Evolutionary conservation across 2,113 vertebrate genomes (phyloP), one percentile per base, ranked within the genome.

Genomic region (Actenoides lindsayi): DNA sequence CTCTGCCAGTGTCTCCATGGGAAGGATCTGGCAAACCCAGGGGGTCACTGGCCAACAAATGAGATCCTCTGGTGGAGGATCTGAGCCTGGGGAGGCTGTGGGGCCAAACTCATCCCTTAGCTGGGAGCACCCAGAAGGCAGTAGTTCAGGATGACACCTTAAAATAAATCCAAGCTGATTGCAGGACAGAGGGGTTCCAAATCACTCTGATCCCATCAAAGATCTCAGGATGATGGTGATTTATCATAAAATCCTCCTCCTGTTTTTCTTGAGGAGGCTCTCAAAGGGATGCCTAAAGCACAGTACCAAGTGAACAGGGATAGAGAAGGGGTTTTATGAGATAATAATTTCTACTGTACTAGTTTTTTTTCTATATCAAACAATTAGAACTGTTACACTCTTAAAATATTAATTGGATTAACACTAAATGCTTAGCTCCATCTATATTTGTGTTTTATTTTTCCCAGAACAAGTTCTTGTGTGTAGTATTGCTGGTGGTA

Each of bases 51-150:
- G 13, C n/a, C 33, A n/a, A 2, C 14, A 6, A 11, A 60, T 6
- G 8, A 51, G 28, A 69, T 37, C 1, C 12, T 3, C 3, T 46
- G n/a, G 8, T 19, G 15, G 5, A 6, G 13, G 8, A 13, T 15
- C 54, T 56, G 11, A 42, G 14, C 9, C 44, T 51, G 27, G 33
- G 14, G 6, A 68, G 10, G 20, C 17, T 88, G 33, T 8, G 18
- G 19, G 57, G 16, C 2, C 21, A 21, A 0, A 0, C 24, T 86
- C 13, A 23, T 0, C 0, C 0, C 6, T 46, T 19, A 25, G 3
- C 41, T 35, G 28, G 12, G 19, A 48, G 10, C 9, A 67, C 16
- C 5, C 56, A 71, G 28, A 57, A 20, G 6, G 19, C 51, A 63
- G 70, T 30, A 76, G 12, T 2, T 4, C 2, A 13, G 11, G 9